Conservation (phyloP, 1,140 invertebrate species). For the Leptonema lineaticorne region DNA sequence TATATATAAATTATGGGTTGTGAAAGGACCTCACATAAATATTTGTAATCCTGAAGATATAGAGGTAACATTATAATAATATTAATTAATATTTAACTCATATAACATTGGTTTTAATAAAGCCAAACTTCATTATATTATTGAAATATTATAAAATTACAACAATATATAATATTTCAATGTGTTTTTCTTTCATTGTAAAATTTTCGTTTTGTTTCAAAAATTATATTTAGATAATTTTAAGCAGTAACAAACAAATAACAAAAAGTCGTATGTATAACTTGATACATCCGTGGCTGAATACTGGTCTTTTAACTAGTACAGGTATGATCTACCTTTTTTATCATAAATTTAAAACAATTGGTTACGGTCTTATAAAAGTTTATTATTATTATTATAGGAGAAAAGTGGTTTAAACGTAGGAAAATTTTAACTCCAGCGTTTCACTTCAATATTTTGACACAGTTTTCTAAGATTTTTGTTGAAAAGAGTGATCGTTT, state of each 20-base stretch:
- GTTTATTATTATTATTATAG: constrained; percentile 19
- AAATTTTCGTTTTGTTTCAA: neutral
- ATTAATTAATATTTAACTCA: neutral
- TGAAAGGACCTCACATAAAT: constrained; percentile 27
- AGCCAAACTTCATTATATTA: no score
- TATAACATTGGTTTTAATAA: no score
- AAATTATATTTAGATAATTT: constrained; percentile 13
- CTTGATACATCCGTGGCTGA: constrained; percentile 22
- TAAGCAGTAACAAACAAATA: constrained; percentile 36
- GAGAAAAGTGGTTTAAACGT: constrained; percentile 72
- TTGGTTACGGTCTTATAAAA: neutral
- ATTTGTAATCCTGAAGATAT: constrained; percentile 37
- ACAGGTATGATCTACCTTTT: constrained; percentile 18
- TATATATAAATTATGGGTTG: constrained; percentile 32
- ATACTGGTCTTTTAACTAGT: constrained; percentile 16
- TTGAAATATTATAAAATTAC: no score
- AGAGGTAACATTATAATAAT: constrained; percentile 25
- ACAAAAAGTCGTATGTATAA: constrained; percentile 1
- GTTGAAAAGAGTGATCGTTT: constrained; percentile 44
- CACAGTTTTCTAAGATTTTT: constrained; percentile 66
- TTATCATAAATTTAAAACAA: neutral
- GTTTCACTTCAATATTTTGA: constrained; percentile 87
- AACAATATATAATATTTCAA: neutral
- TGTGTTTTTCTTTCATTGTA: constrained; percentile 9
- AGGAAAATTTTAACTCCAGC: constrained; percentile 84